Evolutionary conservation across 2,888 invertebrate genomes (phyloP), one percentile per base, ranked within the genome.

Genomic region (Automeris io): DNA sequence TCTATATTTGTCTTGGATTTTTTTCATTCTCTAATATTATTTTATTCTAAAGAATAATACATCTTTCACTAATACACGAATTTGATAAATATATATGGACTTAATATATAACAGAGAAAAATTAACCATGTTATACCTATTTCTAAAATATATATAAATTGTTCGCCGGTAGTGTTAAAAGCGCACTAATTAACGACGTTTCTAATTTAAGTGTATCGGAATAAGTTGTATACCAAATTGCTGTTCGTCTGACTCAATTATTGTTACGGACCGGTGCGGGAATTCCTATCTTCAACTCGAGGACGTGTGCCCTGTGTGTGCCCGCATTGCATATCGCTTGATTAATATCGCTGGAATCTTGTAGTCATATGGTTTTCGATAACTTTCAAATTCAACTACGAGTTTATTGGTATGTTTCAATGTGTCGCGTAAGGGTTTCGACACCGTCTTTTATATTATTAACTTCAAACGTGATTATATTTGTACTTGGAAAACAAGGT

Each of bases 281-380:
- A 70, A 70, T 71, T 72, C 71, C 70, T 74, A 77, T 76, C 73
- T 73, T 61, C 61, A 69, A 76, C 71, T 78, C 71, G 65, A 55
- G 56, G 59, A 55, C 66, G 67, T 73, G 67, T 71, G 16, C 19
- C 3, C 19, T 6, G n/a, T n/a, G n/a, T n/a, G 62, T 56, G 55
- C 61, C 65, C 63, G 73, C 66, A 71, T 66, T 66, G 73, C 75
- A 79, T 74, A 72, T 72, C 70, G 65, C 67, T 63, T 76, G 81
- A 82, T 81, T 81, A 79, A 80, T 81, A 78, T 79, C 71, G 66
- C 49, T 50, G 51, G 55, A 51, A 57, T 57, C 57, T 58, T 50
- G 48, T 37, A 49, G 47, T 57, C 51, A 56, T 69, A 70, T 48
- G 70, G 69, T 57, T 70, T 73, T 73, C 62, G 64, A 73, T 69